These are phyloP conservation scores for Sebastes schlegelii DNA, from an alignment of 2,113 vertebrate species.

Conservation along the genomic window DNA sequence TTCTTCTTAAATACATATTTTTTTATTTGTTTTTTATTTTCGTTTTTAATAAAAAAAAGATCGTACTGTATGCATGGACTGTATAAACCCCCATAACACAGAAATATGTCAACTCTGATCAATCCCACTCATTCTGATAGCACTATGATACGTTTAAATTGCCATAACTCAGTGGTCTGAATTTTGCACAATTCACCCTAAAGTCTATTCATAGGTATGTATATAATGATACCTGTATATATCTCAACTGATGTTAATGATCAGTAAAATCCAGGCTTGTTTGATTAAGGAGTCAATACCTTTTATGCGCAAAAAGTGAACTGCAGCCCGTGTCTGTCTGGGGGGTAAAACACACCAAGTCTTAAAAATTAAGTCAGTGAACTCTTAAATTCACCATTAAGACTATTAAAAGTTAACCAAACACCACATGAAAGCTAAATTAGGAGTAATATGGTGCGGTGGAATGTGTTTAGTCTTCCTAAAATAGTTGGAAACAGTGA, in stretches of 20 bases:
- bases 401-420: constrained; percentile 48
- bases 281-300: constrained; percentile 27
- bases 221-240: background rate
- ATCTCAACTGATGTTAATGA: constrained; percentile 9
- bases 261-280: constrained; percentile 26
- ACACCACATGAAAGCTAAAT: constrained; percentile 55
- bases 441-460: constrained; percentile 15
- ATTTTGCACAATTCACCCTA: background rate
- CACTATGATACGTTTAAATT: background rate
- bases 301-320: constrained; percentile 29
- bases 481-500: constrained; percentile 14
- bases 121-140: background rate
- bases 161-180: background rate
- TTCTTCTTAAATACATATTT: background rate
- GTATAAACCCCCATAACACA: background rate
- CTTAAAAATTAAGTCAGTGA: constrained; percentile 35
- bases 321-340: constrained; percentile 12
- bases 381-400: constrained; percentile 39
- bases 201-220: background rate
- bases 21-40: background rate
- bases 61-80: background rate
- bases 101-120: background rate
- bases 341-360: background rate
- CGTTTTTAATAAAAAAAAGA: background rate
- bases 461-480: constrained; percentile 54